Conservation (phyloP, 2,888 invertebrate genomes). For the Operophtera brumata region DNA sequence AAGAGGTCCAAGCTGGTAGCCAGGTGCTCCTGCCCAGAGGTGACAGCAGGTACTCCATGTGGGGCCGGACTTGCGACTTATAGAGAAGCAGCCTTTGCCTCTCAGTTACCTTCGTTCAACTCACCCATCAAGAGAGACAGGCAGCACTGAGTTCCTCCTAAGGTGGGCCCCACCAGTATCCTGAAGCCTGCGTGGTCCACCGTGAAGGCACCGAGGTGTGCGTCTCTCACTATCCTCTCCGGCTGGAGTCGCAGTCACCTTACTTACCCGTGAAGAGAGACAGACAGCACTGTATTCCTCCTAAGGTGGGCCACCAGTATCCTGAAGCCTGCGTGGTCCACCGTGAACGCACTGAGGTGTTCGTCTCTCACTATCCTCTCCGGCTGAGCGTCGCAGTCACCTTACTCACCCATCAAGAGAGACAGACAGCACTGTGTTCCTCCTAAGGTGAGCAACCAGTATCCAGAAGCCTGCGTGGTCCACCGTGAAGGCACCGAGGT, state of each 20-base stretch:
- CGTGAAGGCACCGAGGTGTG: constrained; percentile 88
- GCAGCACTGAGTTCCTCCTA: constrained; percentile 87
- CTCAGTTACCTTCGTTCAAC: too few species aligned
- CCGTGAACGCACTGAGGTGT: constrained; percentile 89
- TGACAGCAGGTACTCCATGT: too few species aligned
- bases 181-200: constrained; percentile 91
- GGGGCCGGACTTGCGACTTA: too few species aligned
- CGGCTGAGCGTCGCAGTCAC: too few species aligned
- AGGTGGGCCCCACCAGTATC: constrained; percentile 88
- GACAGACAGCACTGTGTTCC: constrained; percentile 89
- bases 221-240: constrained; percentile 83
- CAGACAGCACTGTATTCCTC: constrained; percentile 88
- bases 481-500: constrained; percentile 90
- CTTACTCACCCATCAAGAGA: constrained; percentile 87
- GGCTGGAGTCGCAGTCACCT: too few species aligned
- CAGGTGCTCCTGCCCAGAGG: too few species aligned
- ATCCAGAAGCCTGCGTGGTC: constrained; percentile 91
- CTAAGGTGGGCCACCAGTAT: constrained; percentile 87
- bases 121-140: constrained; percentile 91
- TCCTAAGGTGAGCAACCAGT: constrained; percentile 86
- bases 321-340: constrained; percentile 90
- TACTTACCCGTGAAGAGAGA: constrained; percentile 93
- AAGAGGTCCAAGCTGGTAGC: too few species aligned
- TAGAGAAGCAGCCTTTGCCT: too few species aligned
- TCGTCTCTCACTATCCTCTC: constrained; percentile 84